These are phyloP conservation scores for Halcyon badia DNA, from an alignment of 2,797 vertebrate species.

Conservation along the genomic window DNA sequence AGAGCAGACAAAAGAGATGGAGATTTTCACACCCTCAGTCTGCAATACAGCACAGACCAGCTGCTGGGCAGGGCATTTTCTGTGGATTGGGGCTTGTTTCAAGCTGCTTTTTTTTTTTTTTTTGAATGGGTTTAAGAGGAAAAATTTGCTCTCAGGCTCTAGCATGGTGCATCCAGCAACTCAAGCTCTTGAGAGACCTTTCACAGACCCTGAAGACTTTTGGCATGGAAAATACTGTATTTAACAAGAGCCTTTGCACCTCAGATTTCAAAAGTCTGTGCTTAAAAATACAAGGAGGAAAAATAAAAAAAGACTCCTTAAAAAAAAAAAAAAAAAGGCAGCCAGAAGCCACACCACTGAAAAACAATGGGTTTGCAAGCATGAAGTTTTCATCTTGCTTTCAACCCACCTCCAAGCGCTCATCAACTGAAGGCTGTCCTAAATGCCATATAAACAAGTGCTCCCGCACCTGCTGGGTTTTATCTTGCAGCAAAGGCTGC, in stretches of 20 bases:
- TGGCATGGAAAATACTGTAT: fast-evolving
- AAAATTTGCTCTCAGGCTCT: background rate
- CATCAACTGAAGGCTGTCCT: background rate
- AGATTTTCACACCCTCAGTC: background rate
- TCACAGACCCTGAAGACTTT: background rate
- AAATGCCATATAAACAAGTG: background rate
- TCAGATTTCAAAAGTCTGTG: background rate
- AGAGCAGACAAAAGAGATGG: background rate
- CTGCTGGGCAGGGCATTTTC: background rate
- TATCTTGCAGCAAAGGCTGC: background rate
- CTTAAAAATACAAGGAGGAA: background rate
- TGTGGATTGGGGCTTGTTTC: background rate
- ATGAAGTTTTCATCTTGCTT: background rate
- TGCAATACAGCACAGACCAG: background rate
- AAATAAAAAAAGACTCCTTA: background rate
- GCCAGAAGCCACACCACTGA: background rate
- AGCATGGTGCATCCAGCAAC: background rate
- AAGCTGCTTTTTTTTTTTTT: background rate
- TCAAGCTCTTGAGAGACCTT: background rate
- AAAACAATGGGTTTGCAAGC: background rate
- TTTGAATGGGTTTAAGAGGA: background rate
- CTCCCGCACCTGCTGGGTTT: background rate
- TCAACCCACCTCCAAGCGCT: background rate
- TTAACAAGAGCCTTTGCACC: background rate
- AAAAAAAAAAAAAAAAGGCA: background rate